A percentile compares a stretch with the other conserved stretches of the same genome.
phyloP scores from a whole-genome alignment of 2,113 vertebrate species.

The Capreolus pygargus region DNA sequence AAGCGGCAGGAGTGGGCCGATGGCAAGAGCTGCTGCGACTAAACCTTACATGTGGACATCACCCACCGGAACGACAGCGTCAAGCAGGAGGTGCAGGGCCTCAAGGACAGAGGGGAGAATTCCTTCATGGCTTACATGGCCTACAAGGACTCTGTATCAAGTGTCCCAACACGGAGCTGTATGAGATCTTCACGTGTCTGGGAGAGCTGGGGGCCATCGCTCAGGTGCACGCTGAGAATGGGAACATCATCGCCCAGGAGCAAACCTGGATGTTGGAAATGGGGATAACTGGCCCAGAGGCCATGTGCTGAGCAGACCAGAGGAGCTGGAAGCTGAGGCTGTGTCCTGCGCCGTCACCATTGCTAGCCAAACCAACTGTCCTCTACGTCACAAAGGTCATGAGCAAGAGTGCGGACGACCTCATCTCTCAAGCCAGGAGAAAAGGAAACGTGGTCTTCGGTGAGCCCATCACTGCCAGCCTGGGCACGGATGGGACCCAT shows the following conservation, averaged over 20 bases:
- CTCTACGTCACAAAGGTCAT: conserved; percentile 96
- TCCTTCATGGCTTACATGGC: conserved; percentile 99
- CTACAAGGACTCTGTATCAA: conserved; percentile 97
- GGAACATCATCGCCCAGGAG: conserved; percentile 96
- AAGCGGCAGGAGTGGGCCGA: conserved; percentile 96
- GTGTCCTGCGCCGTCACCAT: conserved; percentile 97
- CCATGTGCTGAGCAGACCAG: no score
- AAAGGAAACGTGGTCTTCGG: conserved; percentile 81
- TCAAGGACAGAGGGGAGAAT: conserved; percentile 96
- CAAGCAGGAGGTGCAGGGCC: conserved; percentile 89
- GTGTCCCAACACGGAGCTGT: conserved; percentile 97
- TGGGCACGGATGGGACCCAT: no score
- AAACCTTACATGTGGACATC: conserved; percentile 92
- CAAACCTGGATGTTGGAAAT: no score
- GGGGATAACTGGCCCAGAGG: no score
- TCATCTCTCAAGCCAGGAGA: conserved; percentile 97
- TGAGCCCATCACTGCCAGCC: no score
- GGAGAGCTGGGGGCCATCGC: conserved; percentile 92
- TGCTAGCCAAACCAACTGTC: conserved; percentile 98
- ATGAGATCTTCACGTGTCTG: conserved; percentile 94
- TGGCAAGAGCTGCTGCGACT: conserved; percentile 94
- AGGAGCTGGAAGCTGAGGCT: conserved; percentile 95
- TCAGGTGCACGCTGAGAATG: conserved; percentile 97
- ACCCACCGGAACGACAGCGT: conserved; percentile 91
- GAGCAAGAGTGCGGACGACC: conserved; percentile 97